Conservation (phyloP, 2,888 invertebrate genomes). For the Patella pellucida region DNA sequence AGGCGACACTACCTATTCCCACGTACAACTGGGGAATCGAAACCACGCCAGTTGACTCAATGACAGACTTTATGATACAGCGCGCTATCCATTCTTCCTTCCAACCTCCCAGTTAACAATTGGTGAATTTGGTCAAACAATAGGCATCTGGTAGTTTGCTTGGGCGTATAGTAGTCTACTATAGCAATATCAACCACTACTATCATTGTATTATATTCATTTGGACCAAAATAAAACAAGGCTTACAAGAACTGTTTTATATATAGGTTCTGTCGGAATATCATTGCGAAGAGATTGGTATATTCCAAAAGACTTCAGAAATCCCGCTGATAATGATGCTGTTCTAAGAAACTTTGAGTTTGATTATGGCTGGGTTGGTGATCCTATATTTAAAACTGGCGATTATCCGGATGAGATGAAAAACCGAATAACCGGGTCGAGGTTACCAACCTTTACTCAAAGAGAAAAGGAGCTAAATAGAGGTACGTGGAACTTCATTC, state of each 20-base stretch:
- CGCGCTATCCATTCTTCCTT: too few relatives aligned
- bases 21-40: too few relatives aligned
- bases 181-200: too few relatives aligned
- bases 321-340: conserved; percentile 25
- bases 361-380: conserved; percentile 46
- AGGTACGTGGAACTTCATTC: background rate
- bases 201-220: too few relatives aligned
- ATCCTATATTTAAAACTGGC: conserved; percentile 41
- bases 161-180: too few relatives aligned
- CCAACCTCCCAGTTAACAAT: too few relatives aligned
- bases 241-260: background rate
- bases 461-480: conserved; percentile 7
- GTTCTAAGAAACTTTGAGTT: conserved; percentile 23
- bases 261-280: conserved; percentile 11
- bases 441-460: conserved; percentile 14
- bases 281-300: conserved; percentile 19
- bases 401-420: conserved; percentile 73
- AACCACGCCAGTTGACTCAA: too few relatives aligned
- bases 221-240: too few relatives aligned
- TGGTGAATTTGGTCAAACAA: too few relatives aligned
- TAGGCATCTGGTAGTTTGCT: too few relatives aligned
- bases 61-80: too few relatives aligned
- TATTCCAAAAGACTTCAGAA: conserved; percentile 26
- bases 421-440: conserved; percentile 37
- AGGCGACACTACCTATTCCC: too few relatives aligned